Evolutionary conservation across 2,113 vertebrate species (phyloP), one percentile per base, ranked within the genome.

Genomic region (Grantiella picta): DNA sequence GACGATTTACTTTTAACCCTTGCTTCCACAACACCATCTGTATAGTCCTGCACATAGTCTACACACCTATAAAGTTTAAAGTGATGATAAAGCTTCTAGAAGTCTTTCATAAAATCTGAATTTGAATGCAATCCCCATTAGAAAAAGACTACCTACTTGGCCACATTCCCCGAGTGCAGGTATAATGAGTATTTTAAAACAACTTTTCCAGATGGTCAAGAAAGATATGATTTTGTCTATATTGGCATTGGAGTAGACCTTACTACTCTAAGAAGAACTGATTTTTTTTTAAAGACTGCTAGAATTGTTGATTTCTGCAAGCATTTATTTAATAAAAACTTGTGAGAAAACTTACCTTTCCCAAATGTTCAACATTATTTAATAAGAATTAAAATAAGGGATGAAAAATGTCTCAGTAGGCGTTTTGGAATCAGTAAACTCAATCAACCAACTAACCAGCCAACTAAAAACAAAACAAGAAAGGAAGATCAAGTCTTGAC

Each of bases 401-500:
- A 59, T 57, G 54, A 66, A 93, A 95, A 95, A 86, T 54, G 42
- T 56, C 64, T 90, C 75, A 95, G 87, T 95, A 95, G 94, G 93
- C 68, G 17, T 95, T 95, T 91, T 95, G 95, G 93, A 96, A 95
- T 87, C 87, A 95, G 82, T 77, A 96, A 97, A 91, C 64, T 75
- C 25, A 77, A 70, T 57, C 78, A 92, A 82, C 86, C 73, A 80
- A 85, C 65, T 45, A 92, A 90, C 59, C 59, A 94, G 86, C 72
- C 90, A 92, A 92, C 85, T 60, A 13, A 94, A 96, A 95, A 93
- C 86, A 95, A 93, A 96, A 71, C 83, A 94, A 96, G 89, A 94
- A 89, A 90, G 86, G 35, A 96, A 94, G 60, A 95, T 94, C 95
- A 96, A 92, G 95, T 94, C 91, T 96, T 95, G 92, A 91, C 92